Conservation (phyloP, 1,140 invertebrate species). For the Diploscapter pachys region DNA sequence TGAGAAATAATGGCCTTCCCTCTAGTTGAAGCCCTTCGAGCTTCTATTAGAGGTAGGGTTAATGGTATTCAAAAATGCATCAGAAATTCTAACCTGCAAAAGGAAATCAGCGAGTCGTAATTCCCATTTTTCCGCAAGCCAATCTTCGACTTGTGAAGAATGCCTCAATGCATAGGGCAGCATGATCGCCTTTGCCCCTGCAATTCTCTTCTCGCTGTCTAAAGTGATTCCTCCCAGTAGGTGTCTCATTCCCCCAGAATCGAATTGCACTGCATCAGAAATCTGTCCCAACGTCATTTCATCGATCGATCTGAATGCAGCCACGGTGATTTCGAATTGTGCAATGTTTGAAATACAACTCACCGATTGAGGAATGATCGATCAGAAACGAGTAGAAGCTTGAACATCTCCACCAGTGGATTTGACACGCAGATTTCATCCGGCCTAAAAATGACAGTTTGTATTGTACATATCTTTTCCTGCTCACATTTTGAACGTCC, state of each 20-base stretch:
- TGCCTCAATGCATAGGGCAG: slow-evolving; percentile 53
- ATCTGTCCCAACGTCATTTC: slow-evolving; percentile 43
- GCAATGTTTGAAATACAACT: background rate
- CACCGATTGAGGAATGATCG: slow-evolving; percentile 43
- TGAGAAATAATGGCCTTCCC: too few relatives aligned
- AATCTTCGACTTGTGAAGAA: slow-evolving; percentile 48
- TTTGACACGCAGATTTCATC: slow-evolving; percentile 55
- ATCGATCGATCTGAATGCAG: slow-evolving; percentile 38
- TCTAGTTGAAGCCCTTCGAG: too few relatives aligned
- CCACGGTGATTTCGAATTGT: background rate
- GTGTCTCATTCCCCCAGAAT: slow-evolving; percentile 45
- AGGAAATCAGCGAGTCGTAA: slow-evolving; percentile 48
- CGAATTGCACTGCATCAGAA: slow-evolving; percentile 44
- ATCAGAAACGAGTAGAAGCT: slow-evolving; percentile 46
- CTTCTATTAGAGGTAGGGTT: background rate
- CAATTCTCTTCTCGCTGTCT: slow-evolving; percentile 46
- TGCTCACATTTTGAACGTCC: background rate
- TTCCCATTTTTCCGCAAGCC: slow-evolving; percentile 56
- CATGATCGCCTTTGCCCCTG: slow-evolving; percentile 55
- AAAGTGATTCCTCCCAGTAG: slow-evolving; percentile 48
- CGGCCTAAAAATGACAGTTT: slow-evolving; percentile 28
- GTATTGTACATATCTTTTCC: slow-evolving; percentile 11
- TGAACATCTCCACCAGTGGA: slow-evolving; percentile 54
- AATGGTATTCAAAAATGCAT: background rate
- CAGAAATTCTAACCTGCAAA: slow-evolving; percentile 8